Evolutionary conservation across 2,113 vertebrate species (phyloP).

Genomic region (Salvelinus namaycush): DNA sequence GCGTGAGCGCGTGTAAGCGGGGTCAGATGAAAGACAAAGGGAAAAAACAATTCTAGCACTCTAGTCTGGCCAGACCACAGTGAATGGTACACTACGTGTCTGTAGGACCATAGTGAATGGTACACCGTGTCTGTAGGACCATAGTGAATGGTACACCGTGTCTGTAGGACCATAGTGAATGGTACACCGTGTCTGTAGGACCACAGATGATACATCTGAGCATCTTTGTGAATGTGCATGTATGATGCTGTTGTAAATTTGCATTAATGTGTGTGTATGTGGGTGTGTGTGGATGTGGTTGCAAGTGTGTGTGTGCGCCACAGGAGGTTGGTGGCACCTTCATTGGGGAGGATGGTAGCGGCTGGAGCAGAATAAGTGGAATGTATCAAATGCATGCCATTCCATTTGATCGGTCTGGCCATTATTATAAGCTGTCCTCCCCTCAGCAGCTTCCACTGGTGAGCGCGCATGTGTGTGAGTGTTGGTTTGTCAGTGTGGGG

Average conservation of each 20-base stretch:
- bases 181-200: constrained; percentile 23
- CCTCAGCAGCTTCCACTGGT: too few relatives aligned
- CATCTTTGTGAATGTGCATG: constrained; percentile 36
- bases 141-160: neutral
- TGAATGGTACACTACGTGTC: constrained; percentile 31
- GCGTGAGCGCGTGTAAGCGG: constrained; percentile 33
- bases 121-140: constrained; percentile 20
- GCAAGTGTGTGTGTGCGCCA: neutral
- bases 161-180: constrained; percentile 9
- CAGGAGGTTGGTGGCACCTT: too few relatives aligned
- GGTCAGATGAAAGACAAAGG: constrained; percentile 65
- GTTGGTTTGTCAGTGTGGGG: neutral
- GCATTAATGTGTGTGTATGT: constrained; percentile 14
- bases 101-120: constrained; percentile 18
- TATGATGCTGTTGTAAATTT: constrained; percentile 35
- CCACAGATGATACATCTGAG: constrained; percentile 8
- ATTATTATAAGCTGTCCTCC: too few relatives aligned
- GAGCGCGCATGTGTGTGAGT: neutral
- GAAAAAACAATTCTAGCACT: constrained; percentile 59
- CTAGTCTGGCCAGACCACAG: constrained; percentile 52
- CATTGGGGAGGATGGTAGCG: too few relatives aligned
- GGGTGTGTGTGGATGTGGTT: neutral
- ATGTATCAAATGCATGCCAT: too few relatives aligned
- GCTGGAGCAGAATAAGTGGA: too few relatives aligned
- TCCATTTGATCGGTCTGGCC: too few relatives aligned